Conservation (phyloP, 1,140 invertebrate genomes). For the Neoseiulus cucumeris region DNA sequence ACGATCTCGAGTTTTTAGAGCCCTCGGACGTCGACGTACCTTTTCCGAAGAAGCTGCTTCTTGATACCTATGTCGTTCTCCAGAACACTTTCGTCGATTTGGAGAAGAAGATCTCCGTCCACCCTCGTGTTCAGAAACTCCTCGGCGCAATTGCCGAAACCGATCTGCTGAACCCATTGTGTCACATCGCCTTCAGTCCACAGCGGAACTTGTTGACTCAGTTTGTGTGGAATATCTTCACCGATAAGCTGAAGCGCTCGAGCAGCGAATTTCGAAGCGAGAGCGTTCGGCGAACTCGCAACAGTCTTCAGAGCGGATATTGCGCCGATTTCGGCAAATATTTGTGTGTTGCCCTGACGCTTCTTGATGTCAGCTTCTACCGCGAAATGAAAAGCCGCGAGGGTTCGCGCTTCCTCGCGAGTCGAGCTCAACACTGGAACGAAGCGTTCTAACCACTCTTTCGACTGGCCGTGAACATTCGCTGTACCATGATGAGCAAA, state of each 20-base stretch:
- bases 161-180: constrained; percentile 95
- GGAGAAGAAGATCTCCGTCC: constrained; percentile 88
- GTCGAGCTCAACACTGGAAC: constrained; percentile 90
- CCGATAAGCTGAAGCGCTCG: constrained; percentile 85
- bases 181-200: constrained; percentile 91
- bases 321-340: constrained; percentile 83
- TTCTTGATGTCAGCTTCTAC: constrained; percentile 98
- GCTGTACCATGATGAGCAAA: constrained; percentile 72
- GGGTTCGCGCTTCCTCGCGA: constrained; percentile 77
- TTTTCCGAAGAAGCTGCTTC: constrained; percentile 76
- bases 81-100: constrained; percentile 77
- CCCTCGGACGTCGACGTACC: constrained; percentile 30
- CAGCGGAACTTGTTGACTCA: constrained; percentile 89
- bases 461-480: constrained; percentile 86
- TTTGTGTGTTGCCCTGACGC: constrained; percentile 69
- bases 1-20: background rate
- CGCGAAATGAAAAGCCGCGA: constrained; percentile 96
- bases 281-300: constrained; percentile 89
- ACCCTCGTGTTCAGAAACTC: constrained; percentile 70
- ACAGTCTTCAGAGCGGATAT: constrained; percentile 87
- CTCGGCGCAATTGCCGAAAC: constrained; percentile 58
- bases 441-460: constrained; percentile 77
- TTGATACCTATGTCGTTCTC: constrained; percentile 72
- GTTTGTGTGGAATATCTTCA: constrained; percentile 86
- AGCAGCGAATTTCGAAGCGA: constrained; percentile 88